Percentiles rank a stretch among this genome's conserved stretches.
Evolutionary conservation across 2,113 vertebrate species (phyloP).

Genomic region (Rattus rattus): DNA sequence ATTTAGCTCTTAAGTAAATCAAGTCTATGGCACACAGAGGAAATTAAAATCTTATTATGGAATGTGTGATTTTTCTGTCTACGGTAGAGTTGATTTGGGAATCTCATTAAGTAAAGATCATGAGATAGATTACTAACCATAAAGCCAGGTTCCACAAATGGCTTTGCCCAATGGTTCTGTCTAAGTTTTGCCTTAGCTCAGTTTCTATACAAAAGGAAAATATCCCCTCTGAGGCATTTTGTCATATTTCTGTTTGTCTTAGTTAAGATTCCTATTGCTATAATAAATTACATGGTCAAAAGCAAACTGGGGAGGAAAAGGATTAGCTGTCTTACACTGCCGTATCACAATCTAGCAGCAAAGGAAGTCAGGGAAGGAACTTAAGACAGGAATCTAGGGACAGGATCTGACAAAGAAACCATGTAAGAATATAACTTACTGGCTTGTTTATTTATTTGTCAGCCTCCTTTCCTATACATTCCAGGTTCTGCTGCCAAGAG

Average conservation of each 20-base stretch:
- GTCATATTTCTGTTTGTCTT: not conserved
- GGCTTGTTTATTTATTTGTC: not conserved
- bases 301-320: not conserved
- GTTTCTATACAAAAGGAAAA: not conserved
- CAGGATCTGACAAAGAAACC: not conserved
- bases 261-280: not conserved
- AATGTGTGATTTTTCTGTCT: not conserved
- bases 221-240: not conserved
- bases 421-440: not conserved
- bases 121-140: not conserved
- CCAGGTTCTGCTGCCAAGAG: not conserved
- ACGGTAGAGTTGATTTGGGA: not conserved
- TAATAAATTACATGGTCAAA: not conserved
- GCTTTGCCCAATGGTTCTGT: not conserved
- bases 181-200: not conserved
- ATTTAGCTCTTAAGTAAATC: not conserved
- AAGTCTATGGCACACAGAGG: not conserved
- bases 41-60: not conserved
- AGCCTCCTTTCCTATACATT: not conserved
- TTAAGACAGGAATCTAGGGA: not conserved
- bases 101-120: not conserved
- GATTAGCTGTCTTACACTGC: not conserved
- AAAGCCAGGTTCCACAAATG: not conserved
- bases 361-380: not conserved
- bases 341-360: not conserved